Evolutionary conservation across 64 coral and sea anemone species (phyloP).

Genomic region (Actinia equina): DNA sequence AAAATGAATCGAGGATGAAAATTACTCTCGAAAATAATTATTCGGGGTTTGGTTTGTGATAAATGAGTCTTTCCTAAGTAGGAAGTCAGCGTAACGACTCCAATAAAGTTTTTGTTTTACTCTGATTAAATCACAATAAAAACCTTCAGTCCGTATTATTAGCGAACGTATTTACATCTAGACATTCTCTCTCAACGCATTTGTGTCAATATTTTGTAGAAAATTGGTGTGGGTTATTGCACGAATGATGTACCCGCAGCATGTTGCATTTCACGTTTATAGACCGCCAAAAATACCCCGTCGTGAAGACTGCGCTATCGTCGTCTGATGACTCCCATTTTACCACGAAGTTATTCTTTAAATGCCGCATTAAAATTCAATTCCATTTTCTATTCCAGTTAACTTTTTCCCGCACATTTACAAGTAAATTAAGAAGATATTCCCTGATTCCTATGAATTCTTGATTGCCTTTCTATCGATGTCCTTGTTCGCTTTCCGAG

Average conservation of each 20-base stretch:
- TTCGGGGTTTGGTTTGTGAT: neutral
- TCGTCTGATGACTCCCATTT: neutral
- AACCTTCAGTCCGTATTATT: neutral
- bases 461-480: slow-evolving; percentile 24
- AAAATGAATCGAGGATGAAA: neutral
- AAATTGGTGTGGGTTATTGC: neutral
- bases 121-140: slow-evolving; percentile 1
- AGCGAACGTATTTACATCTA: neutral
- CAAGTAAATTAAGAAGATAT: neutral
- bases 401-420: neutral
- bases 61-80: neutral
- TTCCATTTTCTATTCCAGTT: neutral
- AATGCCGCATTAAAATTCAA: neutral
- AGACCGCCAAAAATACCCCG: neutral
- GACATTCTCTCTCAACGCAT: neutral
- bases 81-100: neutral
- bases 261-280: neutral
- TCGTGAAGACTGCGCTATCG: neutral
- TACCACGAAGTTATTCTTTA: neutral
- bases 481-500: slow-evolving; percentile 6
- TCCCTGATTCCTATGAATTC: neutral
- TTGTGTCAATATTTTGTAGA: slow-evolving; percentile 13
- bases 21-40: neutral
- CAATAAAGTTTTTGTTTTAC: neutral
- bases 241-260: neutral